These are phyloP conservation scores for Scolopax bukidnonensis DNA, from an alignment of 2,797 vertebrate species.

Conservation along the genomic window DNA sequence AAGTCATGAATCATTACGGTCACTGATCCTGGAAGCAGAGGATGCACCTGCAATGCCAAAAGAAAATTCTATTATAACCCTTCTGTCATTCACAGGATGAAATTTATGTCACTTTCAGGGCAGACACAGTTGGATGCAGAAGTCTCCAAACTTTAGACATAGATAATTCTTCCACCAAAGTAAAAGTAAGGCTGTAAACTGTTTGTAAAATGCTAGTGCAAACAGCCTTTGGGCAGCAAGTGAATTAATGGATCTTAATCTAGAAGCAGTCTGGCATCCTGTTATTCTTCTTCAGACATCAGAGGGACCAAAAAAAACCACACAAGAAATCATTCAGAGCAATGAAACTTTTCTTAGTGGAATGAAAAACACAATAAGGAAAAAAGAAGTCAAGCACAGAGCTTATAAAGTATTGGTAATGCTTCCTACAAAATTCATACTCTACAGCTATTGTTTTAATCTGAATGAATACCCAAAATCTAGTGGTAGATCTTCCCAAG, in stretches of 20 bases:
- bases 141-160: not conserved
- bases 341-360: not conserved
- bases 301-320: not conserved
- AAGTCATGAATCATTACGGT: slow-evolving; percentile 91
- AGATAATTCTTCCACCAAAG: not conserved
- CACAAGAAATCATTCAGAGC: not conserved
- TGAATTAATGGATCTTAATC: not conserved
- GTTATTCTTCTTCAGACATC: not conserved
- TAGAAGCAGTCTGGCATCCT: not conserved
- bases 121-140: not conserved
- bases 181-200: not conserved
- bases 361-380: not conserved
- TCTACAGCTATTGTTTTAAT: not conserved
- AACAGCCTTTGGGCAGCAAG: not conserved
- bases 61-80: not conserved
- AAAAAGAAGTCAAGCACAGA: not conserved
- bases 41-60: slow-evolving; percentile 82
- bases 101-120: not conserved
- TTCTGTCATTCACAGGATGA: not conserved
- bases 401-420: not conserved
- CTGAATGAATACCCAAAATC: not conserved
- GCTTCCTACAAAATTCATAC: not conserved
- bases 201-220: not conserved
- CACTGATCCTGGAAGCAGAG: slow-evolving; percentile 81
- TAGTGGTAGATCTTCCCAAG: not conserved